Evolutionary conservation across 1,140 invertebrate genomes (phyloP), one percentile per base, ranked within the genome.

Genomic region (Caenorhabditis inopinata): DNA sequence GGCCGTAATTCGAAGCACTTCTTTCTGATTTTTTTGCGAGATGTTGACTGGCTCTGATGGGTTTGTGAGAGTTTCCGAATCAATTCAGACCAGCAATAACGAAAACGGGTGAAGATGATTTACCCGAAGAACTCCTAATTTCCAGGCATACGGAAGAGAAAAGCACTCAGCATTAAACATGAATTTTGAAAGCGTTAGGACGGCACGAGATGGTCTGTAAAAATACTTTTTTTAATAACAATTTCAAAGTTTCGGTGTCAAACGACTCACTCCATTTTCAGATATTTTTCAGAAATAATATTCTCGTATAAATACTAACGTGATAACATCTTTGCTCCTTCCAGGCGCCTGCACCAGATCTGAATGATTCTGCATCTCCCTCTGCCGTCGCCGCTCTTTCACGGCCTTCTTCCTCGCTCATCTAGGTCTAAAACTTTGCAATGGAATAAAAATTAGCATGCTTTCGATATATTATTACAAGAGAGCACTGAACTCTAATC

Each of bases 31-130:
- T 86, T 42, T 85, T 84, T 2, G 87, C 87, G 58, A 88, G 79
- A 79, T 89, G 86, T 68, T 88, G 87, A 35, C 85, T 82, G 12
- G 87, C 85, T 18, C 81, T 80, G 14, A 88, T 87, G 12, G 89
- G 83, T 53, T 89, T 89, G 79, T 88, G 86, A 47, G n/a, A n/a
- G n/a, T 88, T 88, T 18, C 87, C 87, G 38, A 88, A 88, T 86
- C 87, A 88, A 58, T 88, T 88, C 68, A 88, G 84, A 21, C 86
- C 87, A 25, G 87, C 85, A 58, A 88, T 88, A 11, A 88, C 85
- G 53, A 87, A 86, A 6, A 85, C 84, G 73, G 88, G 85, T 7
- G 86, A 85, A 2, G 83, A n/a, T n/a, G n/a, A n/a, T n/a, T n/a
- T n/a, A n/a, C n/a, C n/a, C n/a, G n/a, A n/a, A n/a, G n/a, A n/a